These are phyloP conservation scores for Sinella curviseta DNA, from an alignment of 1,140 invertebrate species.

Conservation along the genomic window DNA sequence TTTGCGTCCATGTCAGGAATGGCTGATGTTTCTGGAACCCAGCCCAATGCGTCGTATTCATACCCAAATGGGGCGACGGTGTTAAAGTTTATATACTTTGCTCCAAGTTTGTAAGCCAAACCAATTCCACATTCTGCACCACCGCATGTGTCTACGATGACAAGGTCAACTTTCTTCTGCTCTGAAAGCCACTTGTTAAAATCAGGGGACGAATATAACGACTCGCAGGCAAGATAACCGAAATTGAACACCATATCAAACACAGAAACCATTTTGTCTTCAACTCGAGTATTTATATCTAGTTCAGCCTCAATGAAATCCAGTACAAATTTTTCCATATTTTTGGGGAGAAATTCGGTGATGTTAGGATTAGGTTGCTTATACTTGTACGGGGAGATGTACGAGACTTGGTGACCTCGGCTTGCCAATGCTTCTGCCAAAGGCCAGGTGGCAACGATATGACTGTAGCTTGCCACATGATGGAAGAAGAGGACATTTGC, in stretches of 20 bases:
- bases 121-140: not conserved
- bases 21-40: not conserved
- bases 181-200: not conserved
- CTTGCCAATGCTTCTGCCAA: slow-evolving; percentile 18
- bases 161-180: not conserved
- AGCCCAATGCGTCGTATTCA: not conserved
- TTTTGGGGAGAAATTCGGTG: not conserved
- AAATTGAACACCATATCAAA: not conserved
- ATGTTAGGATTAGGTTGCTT: slow-evolving; percentile 7
- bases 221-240: not conserved
- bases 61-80: not conserved
- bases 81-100: not conserved
- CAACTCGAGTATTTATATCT: not conserved
- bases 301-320: not conserved
- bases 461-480: not conserved
- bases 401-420: slow-evolving; percentile 30
- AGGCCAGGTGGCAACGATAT: not conserved
- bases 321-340: not conserved
- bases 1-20: not conserved
- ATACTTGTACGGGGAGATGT: not conserved
- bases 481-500: slow-evolving; percentile 37
- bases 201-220: not conserved
- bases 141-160: not conserved
- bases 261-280: not conserved
- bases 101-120: not conserved